phyloP scores from a whole-genome alignment of 2,113 vertebrate species.

The Gymnogyps californianus region DNA sequence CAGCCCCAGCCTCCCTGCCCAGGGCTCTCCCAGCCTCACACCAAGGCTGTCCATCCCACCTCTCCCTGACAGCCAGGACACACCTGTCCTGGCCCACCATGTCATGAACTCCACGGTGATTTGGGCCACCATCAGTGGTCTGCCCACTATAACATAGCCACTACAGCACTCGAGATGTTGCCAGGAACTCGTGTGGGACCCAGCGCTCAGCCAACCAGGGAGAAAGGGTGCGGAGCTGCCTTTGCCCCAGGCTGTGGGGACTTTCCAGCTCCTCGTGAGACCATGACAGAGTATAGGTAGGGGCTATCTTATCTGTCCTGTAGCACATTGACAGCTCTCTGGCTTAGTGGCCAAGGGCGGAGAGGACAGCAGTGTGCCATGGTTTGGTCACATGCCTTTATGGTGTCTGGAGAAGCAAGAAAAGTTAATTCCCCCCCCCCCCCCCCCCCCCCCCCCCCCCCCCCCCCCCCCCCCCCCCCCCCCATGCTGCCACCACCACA shows the following conservation, averaged over 20 bases:
- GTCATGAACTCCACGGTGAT: neutral
- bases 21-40: neutral
- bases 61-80: neutral
- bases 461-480: no score
- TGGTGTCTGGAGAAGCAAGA: neutral
- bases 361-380: neutral
- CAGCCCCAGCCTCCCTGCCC: neutral
- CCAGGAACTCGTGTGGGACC: neutral
- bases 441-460: no score
- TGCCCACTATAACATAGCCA: neutral
- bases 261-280: neutral
- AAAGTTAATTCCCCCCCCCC: neutral
- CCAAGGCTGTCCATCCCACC: neutral
- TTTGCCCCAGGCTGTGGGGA: neutral
- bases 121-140: neutral
- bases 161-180: neutral
- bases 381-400: neutral
- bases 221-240: neutral
- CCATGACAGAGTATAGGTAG: neutral
- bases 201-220: rapidly evolving
- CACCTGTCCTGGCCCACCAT: neutral
- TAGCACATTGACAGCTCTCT: neutral
- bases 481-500: neutral
- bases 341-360: neutral
- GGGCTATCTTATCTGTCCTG: neutral